Evolutionary conservation across 1,140 invertebrate genomes (phyloP).

Genomic region (Papilio glaucus): DNA sequence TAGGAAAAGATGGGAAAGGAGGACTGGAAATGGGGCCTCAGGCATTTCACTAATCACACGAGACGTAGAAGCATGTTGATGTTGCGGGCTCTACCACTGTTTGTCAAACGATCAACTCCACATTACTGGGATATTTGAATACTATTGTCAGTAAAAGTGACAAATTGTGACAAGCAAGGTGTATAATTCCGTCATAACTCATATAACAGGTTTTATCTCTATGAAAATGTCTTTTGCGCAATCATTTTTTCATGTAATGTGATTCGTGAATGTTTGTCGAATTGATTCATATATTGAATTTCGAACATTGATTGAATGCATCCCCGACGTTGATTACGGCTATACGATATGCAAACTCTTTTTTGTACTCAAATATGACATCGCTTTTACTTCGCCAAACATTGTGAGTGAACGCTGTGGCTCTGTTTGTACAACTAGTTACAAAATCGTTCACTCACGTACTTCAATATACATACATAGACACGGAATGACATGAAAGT

Average conservation of each 20-base stretch:
- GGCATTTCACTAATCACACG: too few species aligned
- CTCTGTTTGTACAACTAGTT: conserved; percentile 50
- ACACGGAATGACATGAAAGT: conserved; percentile 47
- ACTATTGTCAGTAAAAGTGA: too few species aligned
- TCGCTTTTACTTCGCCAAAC: conserved; percentile 65
- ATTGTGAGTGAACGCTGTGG: conserved; percentile 50
- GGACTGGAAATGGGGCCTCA: too few species aligned
- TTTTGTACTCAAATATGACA: conserved; percentile 41
- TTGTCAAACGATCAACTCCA: too few species aligned
- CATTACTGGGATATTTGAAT: too few species aligned
- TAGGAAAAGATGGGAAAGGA: too few species aligned
- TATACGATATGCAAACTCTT: conserved; percentile 19
- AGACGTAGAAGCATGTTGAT: too few species aligned
- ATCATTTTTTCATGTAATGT: neutral
- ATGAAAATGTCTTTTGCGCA: neutral
- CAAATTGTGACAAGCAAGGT: too few species aligned
- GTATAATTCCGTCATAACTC: too few species aligned
- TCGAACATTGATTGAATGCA: conserved; percentile 12
- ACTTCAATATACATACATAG: conserved; percentile 45
- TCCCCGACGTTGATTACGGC: conserved; percentile 35
- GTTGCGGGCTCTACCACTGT: too few species aligned
- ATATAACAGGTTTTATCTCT: too few species aligned
- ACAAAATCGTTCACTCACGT: conserved; percentile 41
- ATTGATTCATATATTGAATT: conserved; percentile 18
- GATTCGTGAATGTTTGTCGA: conserved; percentile 11